A percentile compares a stretch with the other conserved stretches of the same genome.
Evolutionary conservation across 2,888 invertebrate species (phyloP).

Genomic region (Maniola hyperantus): DNA sequence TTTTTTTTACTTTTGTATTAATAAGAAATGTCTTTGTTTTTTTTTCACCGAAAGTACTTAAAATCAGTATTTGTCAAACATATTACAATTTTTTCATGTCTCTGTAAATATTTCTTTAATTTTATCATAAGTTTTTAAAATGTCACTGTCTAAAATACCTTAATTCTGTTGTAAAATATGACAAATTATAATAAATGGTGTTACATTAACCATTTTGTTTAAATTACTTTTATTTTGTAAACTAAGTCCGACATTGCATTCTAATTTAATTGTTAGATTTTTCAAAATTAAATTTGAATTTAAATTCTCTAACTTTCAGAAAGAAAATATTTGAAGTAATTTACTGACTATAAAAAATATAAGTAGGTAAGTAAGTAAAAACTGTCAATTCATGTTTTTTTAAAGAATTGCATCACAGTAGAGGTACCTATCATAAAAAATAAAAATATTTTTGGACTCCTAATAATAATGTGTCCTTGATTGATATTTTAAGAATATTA

Average conservation of each 20-base stretch:
- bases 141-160: conserved; percentile 28
- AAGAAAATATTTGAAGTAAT: too few species aligned
- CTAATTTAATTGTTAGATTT: too few species aligned
- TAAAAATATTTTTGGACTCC: too few species aligned
- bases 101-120: conserved; percentile 40
- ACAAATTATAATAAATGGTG: conserved; percentile 33
- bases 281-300: too few species aligned
- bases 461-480: too few species aligned
- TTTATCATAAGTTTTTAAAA: conserved; percentile 15
- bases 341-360: too few species aligned
- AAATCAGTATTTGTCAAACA: conserved; percentile 23
- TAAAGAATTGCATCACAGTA: too few species aligned
- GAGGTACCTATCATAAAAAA: too few species aligned
- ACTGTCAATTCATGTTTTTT: too few species aligned
- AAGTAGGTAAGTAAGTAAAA: too few species aligned
- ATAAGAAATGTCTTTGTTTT: conserved; percentile 30
- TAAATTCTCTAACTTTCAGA: too few species aligned
- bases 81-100: conserved; percentile 19
- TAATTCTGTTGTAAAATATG: conserved; percentile 28
- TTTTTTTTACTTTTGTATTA: conserved; percentile 26
- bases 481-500: not conserved
- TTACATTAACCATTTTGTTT: conserved; percentile 25
- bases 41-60: conserved; percentile 41
- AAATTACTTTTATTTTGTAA: not conserved
- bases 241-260: not conserved